These are phyloP conservation scores for Emys orbicularis DNA, from an alignment of 2,797 vertebrate species.

Conservation along the genomic window DNA sequence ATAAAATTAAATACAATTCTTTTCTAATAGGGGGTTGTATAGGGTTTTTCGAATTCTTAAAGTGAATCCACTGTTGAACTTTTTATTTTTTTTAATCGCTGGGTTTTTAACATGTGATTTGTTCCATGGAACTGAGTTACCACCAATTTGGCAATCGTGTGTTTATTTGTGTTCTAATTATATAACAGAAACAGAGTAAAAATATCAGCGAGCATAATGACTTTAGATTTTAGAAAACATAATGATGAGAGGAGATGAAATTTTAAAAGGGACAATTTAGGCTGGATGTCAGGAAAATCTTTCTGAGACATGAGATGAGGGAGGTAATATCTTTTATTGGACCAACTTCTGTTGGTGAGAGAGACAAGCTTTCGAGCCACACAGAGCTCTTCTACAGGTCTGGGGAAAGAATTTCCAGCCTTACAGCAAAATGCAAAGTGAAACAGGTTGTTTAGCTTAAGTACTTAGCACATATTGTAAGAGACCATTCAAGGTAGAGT, in stretches of 20 bases:
- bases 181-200: background rate
- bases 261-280: background rate
- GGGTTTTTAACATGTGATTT: background rate
- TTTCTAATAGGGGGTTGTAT: background rate
- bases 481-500: background rate
- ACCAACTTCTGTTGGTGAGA: background rate
- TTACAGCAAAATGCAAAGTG: background rate
- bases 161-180: background rate
- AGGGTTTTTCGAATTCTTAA: background rate
- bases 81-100: background rate
- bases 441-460: background rate
- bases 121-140: background rate
- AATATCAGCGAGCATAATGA: background rate
- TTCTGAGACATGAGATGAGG: background rate
- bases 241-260: background rate
- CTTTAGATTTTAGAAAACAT: background rate
- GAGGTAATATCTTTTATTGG: background rate
- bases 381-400: background rate
- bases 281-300: background rate
- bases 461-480: background rate
- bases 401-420: background rate
- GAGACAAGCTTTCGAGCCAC: background rate
- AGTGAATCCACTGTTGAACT: background rate
- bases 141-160: conserved; percentile 1
- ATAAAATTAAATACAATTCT: background rate